Conservation (phyloP, 1,140 invertebrate species). For the Steinernema feltiae region DNA sequence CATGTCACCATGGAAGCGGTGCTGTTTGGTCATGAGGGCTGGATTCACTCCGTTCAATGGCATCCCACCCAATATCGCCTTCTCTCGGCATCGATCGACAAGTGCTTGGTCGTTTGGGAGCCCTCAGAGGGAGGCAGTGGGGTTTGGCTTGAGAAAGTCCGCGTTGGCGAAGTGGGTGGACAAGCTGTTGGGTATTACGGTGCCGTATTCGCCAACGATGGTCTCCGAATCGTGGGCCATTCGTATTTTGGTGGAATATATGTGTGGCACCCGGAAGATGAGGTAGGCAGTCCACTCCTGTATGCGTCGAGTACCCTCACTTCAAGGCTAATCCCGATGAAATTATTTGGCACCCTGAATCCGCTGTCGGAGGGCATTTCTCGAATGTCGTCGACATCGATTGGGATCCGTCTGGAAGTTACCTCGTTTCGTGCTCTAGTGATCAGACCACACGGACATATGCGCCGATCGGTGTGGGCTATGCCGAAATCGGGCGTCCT, state of each 20-base stretch:
- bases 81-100: conserved; percentile 86
- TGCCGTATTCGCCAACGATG: conserved; percentile 70
- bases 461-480: conserved; percentile 68
- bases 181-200: conserved; percentile 87
- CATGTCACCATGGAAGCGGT: conserved; percentile 75
- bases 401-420: conserved; percentile 74
- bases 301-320: conserved; percentile 26
- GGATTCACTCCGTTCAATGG: conserved; percentile 86
- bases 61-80: conserved; percentile 63
- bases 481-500: conserved; percentile 86
- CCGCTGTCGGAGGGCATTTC: conserved; percentile 69
- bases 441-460: conserved; percentile 88
- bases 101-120: conserved; percentile 85
- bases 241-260: conserved; percentile 87
- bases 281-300: conserved; percentile 54
- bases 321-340: not conserved
- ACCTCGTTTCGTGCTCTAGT: conserved; percentile 69
- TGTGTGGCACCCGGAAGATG: conserved; percentile 70
- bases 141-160: conserved; percentile 73
- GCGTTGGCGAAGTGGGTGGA: conserved; percentile 73
- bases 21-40: conserved; percentile 80
- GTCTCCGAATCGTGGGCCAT: conserved; percentile 71
- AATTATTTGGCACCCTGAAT: conserved; percentile 5
- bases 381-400: conserved; percentile 73
- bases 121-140: conserved; percentile 62